phyloP scores from a whole-genome alignment of 2,888 invertebrate species.

The Parnassius apollo region DNA sequence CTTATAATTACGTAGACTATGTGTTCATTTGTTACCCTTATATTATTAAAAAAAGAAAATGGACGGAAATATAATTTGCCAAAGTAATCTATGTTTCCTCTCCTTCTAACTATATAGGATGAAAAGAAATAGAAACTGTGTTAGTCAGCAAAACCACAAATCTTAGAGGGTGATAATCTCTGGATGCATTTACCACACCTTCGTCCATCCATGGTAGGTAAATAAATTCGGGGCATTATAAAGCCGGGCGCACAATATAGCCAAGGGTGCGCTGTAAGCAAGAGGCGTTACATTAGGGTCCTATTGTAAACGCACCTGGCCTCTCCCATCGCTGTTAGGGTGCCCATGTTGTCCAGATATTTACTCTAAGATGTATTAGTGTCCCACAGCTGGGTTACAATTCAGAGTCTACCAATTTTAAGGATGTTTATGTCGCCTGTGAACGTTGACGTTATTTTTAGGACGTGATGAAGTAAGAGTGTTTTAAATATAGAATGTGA shows the following conservation, averaged over 20 bases:
- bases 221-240: constrained; percentile 27
- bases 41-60: no score
- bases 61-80: no score
- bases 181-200: constrained; percentile 15
- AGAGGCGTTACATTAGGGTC: constrained; percentile 43
- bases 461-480: no score
- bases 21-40: no score
- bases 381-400: not conserved
- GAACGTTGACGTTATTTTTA: no score
- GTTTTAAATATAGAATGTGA: no score
- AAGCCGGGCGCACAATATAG: constrained; percentile 28
- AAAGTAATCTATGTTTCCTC: no score
- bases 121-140: not conserved
- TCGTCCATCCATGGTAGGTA: constrained; percentile 20
- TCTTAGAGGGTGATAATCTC: constrained; percentile 2
- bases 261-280: constrained; percentile 22
- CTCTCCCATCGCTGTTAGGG: constrained; percentile 46
- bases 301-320: constrained; percentile 60
- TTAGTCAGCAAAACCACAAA: not conserved
- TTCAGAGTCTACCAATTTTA: no score
- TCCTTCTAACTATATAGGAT: no score
- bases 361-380: not conserved
- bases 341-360: constrained; percentile 21
- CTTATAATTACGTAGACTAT: no score
- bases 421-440: no score